Percentiles rank a stretch among this genome's conserved stretches.
These are phyloP conservation scores for Ctena decussata DNA, from an alignment of 2,888 invertebrate species.

Conservation along the genomic window DNA sequence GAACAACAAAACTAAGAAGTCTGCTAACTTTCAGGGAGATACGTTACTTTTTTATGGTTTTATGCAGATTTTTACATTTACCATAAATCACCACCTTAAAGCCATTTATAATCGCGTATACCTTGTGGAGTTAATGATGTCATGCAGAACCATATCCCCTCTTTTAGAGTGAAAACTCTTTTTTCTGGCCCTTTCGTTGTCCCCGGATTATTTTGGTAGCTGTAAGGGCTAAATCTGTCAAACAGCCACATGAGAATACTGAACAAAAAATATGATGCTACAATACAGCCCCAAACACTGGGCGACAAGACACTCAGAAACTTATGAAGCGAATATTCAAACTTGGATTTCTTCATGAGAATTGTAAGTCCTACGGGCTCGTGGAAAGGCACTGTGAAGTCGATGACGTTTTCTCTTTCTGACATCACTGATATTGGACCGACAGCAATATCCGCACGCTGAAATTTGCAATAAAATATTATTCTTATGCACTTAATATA, in stretches of 20 bases:
- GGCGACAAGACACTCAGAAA: constrained; percentile 98
- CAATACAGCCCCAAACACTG: constrained; percentile 98
- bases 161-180: constrained; percentile 97
- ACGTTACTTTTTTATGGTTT: too few species aligned
- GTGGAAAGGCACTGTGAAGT: constrained; percentile 99
- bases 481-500: too few species aligned
- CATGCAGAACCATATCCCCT: constrained; percentile 99
- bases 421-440: constrained; percentile 99
- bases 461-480: too few species aligned
- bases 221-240: constrained; percentile 98
- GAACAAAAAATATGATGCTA: constrained; percentile 84
- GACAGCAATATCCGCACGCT: constrained; percentile 96
- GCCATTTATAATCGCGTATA: too few species aligned
- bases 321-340: constrained; percentile 97
- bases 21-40: too few species aligned
- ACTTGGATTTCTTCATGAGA: constrained; percentile 96
- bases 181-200: constrained; percentile 91
- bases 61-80: too few species aligned
- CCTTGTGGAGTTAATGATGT: constrained; percentile 97
- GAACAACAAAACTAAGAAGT: too few species aligned
- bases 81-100: too few species aligned
- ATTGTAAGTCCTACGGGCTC: constrained; percentile 99
- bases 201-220: constrained; percentile 90
- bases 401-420: constrained; percentile 95
- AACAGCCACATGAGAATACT: constrained; percentile 97